A percentile compares a stretch with the other conserved stretches of the same genome.
These are phyloP conservation scores for Thunnus maccoyii DNA, from an alignment of 2,113 vertebrate species.

Conservation along the genomic window DNA sequence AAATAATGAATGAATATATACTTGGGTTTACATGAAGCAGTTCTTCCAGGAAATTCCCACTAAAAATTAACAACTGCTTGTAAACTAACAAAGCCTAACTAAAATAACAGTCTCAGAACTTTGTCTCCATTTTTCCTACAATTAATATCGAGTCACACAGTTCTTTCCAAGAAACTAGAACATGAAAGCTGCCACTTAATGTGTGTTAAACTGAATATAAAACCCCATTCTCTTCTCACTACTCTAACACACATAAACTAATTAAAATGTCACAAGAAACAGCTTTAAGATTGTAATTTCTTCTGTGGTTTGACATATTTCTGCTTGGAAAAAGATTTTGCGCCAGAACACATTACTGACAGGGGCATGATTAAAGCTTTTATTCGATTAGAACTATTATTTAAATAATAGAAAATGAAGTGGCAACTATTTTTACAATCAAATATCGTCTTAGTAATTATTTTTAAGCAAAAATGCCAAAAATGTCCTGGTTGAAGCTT, in stretches of 20 bases:
- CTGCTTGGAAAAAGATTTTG: neutral
- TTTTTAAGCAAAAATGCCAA: too few relatives aligned
- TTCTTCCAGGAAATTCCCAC: neutral
- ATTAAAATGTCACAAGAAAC: neutral
- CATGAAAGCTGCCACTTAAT: neutral
- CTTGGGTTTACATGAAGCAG: neutral
- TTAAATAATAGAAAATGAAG: too few relatives aligned
- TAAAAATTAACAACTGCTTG: too few relatives aligned
- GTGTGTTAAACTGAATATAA: neutral
- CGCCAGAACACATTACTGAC: neutral
- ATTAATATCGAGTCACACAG: neutral
- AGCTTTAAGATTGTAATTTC: neutral
- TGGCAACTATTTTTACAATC: too few relatives aligned
- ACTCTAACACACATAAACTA: neutral
- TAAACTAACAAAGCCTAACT: neutral
- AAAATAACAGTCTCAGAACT: neutral
- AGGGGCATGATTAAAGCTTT: neutral
- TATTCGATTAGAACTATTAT: too few relatives aligned
- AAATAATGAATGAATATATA: neutral
- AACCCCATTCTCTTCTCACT: neutral
- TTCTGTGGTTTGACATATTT: conserved; percentile 4
- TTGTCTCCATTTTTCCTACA: neutral
- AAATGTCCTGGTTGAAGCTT: too few relatives aligned
- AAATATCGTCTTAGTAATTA: too few relatives aligned
- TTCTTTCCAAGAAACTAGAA: neutral